Percentiles rank a stretch among this genome's conserved stretches.
phyloP scores from a whole-genome alignment of 2,113 vertebrate species.

The Rhizomys pruinosus region DNA sequence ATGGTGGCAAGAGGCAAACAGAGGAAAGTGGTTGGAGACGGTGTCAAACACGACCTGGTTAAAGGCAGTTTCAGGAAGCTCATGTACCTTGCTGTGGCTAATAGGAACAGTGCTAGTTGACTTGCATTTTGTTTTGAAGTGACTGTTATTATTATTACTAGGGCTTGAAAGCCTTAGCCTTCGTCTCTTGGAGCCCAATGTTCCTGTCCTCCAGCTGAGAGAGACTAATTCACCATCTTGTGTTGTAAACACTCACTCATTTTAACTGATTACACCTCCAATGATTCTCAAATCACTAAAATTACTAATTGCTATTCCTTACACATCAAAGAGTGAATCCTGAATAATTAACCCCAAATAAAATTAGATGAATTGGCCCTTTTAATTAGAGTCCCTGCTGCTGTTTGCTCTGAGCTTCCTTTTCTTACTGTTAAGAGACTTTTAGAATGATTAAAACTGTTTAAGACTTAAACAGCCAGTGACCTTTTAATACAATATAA shows the following conservation, averaged over 20 bases:
- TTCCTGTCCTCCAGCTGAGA: conserved; percentile 89
- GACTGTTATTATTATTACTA: conserved; percentile 84
- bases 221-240: conserved; percentile 89
- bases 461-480: conserved; percentile 91
- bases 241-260: conserved; percentile 92
- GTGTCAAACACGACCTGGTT: conserved; percentile 41
- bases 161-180: conserved; percentile 81
- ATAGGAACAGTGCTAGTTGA: conserved; percentile 77
- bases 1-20: conserved; percentile 58
- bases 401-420: conserved; percentile 91
- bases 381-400: conserved; percentile 96
- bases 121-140: conserved; percentile 76
- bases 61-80: background rate
- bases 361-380: conserved; percentile 95
- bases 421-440: conserved; percentile 89
- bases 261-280: conserved; percentile 95
- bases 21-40: conserved; percentile 31
- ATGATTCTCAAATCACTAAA: conserved; percentile 94
- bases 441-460: conserved; percentile 90
- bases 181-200: conserved; percentile 86
- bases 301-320: conserved; percentile 97
- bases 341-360: conserved; percentile 97
- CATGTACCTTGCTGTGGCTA: conserved; percentile 50
- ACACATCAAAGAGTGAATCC: conserved; percentile 94
- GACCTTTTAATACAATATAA: conserved; percentile 90